phyloP scores from a whole-genome alignment of 2,888 invertebrate species.

The Hypomecis punctinalis region DNA sequence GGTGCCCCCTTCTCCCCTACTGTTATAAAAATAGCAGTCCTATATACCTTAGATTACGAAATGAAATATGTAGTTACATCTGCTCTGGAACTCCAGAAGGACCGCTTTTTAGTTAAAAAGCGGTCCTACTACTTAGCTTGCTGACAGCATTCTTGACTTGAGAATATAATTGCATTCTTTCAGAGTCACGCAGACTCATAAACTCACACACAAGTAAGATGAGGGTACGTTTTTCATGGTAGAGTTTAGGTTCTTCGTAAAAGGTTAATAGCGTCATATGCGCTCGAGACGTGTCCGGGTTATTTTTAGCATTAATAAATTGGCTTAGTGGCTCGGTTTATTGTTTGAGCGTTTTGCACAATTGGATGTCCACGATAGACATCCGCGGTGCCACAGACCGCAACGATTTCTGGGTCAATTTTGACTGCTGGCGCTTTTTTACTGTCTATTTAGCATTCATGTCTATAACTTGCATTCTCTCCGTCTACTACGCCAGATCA shows the following conservation, averaged over 20 bases:
- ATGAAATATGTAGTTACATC: constrained; percentile 44
- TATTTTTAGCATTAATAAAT: constrained; percentile 85
- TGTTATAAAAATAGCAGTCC: constrained; percentile 4
- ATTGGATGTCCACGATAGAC: constrained; percentile 60
- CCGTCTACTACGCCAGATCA: neutral
- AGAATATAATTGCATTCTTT: constrained; percentile 63
- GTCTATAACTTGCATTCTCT: constrained; percentile 34
- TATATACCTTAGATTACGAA: constrained; percentile 32
- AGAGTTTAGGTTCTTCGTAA: constrained; percentile 72
- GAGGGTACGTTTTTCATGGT: constrained; percentile 55
- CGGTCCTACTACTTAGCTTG: constrained; percentile 40
- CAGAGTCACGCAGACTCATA: constrained; percentile 50
- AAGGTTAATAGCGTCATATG: constrained; percentile 80
- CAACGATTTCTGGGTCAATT: constrained; percentile 64
- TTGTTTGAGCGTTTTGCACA: constrained; percentile 77
- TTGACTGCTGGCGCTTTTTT: constrained; percentile 54
- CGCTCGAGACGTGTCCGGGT: constrained; percentile 75
- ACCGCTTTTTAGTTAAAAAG: too few species aligned
- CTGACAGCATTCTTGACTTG: constrained; percentile 55
- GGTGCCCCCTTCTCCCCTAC: too few species aligned
- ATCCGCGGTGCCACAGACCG: constrained; percentile 28
- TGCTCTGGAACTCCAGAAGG: too few species aligned
- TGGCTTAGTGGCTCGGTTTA: constrained; percentile 81
- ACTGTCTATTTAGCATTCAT: constrained; percentile 51
- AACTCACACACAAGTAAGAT: constrained; percentile 24